These are phyloP conservation scores for Magallana ariakensis DNA, from an alignment of 1,140 invertebrate genomes.

Conservation along the genomic window DNA sequence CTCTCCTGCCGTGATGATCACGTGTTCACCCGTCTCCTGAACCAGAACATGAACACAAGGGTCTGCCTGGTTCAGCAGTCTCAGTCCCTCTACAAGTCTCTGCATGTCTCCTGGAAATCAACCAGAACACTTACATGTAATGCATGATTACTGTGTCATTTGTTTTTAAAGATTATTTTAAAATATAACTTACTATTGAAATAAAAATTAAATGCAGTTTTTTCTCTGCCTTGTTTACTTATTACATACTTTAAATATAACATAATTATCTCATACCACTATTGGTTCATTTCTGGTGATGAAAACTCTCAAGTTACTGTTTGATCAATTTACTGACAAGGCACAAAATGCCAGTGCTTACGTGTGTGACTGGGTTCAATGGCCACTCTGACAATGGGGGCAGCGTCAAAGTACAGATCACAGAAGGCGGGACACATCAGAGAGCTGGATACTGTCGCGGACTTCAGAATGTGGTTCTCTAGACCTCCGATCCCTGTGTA, in stretches of 20 bases:
- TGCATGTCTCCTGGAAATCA: conserved; percentile 81
- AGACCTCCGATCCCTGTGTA: conserved; percentile 92
- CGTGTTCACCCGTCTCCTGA: conserved; percentile 96
- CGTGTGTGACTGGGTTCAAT: conserved; percentile 92
- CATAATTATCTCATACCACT: too few species aligned
- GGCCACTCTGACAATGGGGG: conserved; percentile 96
- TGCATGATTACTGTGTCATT: too few species aligned
- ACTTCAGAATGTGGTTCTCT: conserved; percentile 92
- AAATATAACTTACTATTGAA: too few species aligned
- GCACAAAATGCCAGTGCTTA: neutral
- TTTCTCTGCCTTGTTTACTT: too few species aligned
- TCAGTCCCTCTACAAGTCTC: conserved; percentile 89
- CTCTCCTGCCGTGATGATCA: conserved; percentile 97
- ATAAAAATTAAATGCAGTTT: too few species aligned
- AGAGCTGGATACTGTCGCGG: conserved; percentile 92
- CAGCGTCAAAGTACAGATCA: conserved; percentile 88
- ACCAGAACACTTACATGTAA: conserved; percentile 80
- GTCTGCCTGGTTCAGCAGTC: conserved; percentile 94
- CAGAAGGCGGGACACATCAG: conserved; percentile 93
- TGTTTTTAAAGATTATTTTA: too few species aligned
- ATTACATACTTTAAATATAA: too few species aligned
- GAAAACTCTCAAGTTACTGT: too few species aligned
- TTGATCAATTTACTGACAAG: too few species aligned
- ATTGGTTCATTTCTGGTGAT: too few species aligned
- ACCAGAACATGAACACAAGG: conserved; percentile 93